Evolutionary conservation across 2,113 vertebrate species (phyloP).

Genomic region (Octodon degus): DNA sequence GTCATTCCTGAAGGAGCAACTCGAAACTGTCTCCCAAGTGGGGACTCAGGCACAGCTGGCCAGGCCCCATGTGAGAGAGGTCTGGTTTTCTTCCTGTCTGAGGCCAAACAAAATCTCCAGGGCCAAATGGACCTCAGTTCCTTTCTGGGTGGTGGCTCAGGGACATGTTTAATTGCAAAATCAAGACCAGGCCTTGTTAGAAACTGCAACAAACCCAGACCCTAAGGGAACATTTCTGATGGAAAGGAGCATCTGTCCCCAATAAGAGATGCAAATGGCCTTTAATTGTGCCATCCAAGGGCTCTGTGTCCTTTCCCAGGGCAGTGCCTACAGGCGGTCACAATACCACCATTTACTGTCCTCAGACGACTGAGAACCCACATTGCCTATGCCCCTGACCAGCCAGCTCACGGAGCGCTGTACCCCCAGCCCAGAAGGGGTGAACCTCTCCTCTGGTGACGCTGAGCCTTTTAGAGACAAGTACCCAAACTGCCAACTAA

Average conservation of each 20-base stretch:
- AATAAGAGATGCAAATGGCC: constrained; percentile 82
- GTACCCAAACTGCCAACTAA: neutral
- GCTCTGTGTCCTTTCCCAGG: constrained; percentile 45
- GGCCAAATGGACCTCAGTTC: constrained; percentile 69
- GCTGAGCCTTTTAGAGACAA: neutral
- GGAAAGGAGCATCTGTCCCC: constrained; percentile 81
- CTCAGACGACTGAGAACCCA: neutral
- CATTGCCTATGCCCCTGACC: neutral
- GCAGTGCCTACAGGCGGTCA: constrained; percentile 31
- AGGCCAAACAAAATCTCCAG: constrained; percentile 69
- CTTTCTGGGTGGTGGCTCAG: constrained; percentile 50
- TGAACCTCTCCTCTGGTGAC: neutral
- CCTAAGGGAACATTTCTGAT: constrained; percentile 79
- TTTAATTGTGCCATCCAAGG: constrained; percentile 78
- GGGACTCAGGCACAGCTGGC: neutral
- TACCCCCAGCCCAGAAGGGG: neutral
- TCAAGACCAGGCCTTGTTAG: constrained; percentile 76
- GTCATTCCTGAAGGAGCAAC: neutral
- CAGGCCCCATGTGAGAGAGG: neutral
- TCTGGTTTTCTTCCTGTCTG: constrained; percentile 5
- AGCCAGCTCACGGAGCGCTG: neutral
- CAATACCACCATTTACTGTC: rapidly evolving
- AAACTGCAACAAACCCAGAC: constrained; percentile 76
- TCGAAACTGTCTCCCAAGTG: neutral
- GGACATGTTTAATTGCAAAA: constrained; percentile 66